phyloP scores from a whole-genome alignment of 1,140 invertebrate genomes.

The Cecropterus lyciades region DNA sequence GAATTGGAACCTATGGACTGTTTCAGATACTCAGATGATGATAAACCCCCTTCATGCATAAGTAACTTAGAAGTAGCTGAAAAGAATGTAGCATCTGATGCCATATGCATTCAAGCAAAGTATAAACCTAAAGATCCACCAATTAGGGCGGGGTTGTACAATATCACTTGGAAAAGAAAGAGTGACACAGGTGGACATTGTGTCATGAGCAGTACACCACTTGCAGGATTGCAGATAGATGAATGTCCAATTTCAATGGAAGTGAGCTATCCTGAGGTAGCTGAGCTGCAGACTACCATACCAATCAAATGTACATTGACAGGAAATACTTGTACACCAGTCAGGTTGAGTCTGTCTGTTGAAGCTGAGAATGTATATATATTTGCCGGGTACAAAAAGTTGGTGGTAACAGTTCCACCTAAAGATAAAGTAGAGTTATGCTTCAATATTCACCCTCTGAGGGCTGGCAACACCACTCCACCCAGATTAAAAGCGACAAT shows the following conservation, averaged over 20 bases:
- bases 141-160: conserved; percentile 88
- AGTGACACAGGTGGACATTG: conserved; percentile 49
- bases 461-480: conserved; percentile 88
- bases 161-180: conserved; percentile 91
- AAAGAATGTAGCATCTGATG: conserved; percentile 76
- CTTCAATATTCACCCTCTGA: conserved; percentile 90
- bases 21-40: conserved; percentile 67
- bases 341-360: conserved; percentile 90
- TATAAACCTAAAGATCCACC: conserved; percentile 83
- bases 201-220: conserved; percentile 76
- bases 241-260: conserved; percentile 89
- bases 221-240: conserved; percentile 86
- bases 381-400: conserved; percentile 95
- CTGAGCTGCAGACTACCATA: conserved; percentile 89
- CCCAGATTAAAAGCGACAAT: conserved; percentile 87
- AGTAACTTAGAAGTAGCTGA: conserved; percentile 71
- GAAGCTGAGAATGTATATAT: conserved; percentile 94
- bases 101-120: conserved; percentile 73
- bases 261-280: conserved; percentile 89
- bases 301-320: conserved; percentile 89
- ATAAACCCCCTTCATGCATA: conserved; percentile 64
- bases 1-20: conserved; percentile 85
- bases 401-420: conserved; percentile 88
- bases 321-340: conserved; percentile 89
- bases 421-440: conserved; percentile 85